Base-by-base conservation (phyloP, 2,113 vertebrate species). In the Prolemur simus region DNA sequence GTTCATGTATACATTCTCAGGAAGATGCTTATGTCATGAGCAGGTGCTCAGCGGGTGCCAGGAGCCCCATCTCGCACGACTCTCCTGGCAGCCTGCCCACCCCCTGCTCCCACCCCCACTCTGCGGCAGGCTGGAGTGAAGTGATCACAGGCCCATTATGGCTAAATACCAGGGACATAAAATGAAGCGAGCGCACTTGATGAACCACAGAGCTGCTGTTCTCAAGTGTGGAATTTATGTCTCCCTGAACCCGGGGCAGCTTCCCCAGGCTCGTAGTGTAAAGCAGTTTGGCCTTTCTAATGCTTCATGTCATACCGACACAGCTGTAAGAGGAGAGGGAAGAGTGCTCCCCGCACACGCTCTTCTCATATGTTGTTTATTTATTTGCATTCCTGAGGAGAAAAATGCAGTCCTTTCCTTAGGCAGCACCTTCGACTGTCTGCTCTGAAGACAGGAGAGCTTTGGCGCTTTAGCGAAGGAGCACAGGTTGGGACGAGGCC, bases 141-240 rank as follows among this genome's bases (percentile, higher is more conserved):
- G 73, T 52, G 25, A 87, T 92, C 90, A 13, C 76, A 60, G 92
- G 85, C 60, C 76, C 88, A 42, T 83, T 77, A 77, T 34, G 39
- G 74, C 88, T 94, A 76, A 66, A 82, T 32, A 83, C 84, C 63
- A 49, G 78, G 96, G 56, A 87, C 17, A 15, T 32, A 91, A 80
- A 92, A 47, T 49, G 82, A 85, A 96, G 96, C 63, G 63, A 0
- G 0, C 37, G 3, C 37, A 64, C 66, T 49, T 58, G 68, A 73
- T 82, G 88, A 95, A 58, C 60, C 12, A 14, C 49, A 34, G 82
- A 76, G 89, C 93, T 81, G 58, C 52, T 37, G 63, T 47, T 97
- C 78, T 95, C 74, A n/a, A 66, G 49, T 74, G 34, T 29, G 68
- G 80, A 27, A 18, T 64, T 69, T 92, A 23, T 4, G 5, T 17